Evolutionary conservation across 2,888 invertebrate genomes (phyloP).

Genomic region (Clitarchus hookeri): DNA sequence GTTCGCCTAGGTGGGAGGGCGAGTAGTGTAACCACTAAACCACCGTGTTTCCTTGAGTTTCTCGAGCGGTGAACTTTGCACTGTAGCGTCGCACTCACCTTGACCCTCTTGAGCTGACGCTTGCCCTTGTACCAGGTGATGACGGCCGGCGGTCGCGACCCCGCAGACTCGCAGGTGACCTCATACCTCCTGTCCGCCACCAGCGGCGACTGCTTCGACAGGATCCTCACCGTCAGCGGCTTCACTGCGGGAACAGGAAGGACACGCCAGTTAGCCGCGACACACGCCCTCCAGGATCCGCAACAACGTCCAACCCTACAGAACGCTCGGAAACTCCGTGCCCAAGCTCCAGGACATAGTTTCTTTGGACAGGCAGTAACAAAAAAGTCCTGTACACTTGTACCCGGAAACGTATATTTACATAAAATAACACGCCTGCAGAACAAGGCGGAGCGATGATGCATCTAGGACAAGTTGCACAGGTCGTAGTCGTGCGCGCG

Average conservation of each 20-base stretch:
- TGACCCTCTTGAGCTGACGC: slow-evolving; percentile 76
- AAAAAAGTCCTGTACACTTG: too few relatives aligned
- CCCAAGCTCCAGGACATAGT: not conserved
- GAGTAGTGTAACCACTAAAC: too few relatives aligned
- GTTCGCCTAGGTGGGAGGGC: too few relatives aligned
- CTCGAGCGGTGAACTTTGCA: too few relatives aligned
- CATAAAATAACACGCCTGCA: too few relatives aligned
- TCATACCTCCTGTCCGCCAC: slow-evolving; percentile 83
- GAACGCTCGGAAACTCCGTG: not conserved
- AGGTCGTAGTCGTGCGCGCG: too few relatives aligned
- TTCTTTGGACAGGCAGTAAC: too few relatives aligned
- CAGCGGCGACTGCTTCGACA: slow-evolving; percentile 67
- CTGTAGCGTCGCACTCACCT: slow-evolving; percentile 67
- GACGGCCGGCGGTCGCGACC: slow-evolving; percentile 83
- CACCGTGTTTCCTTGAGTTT: too few relatives aligned
- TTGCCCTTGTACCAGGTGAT: slow-evolving; percentile 91
- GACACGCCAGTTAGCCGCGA: not conserved
- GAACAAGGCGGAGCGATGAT: too few relatives aligned
- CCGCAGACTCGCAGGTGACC: slow-evolving; percentile 81
- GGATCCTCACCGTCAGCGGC: slow-evolving; percentile 79
- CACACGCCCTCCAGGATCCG: too few relatives aligned
- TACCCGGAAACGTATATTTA: too few relatives aligned
- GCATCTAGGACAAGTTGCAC: too few relatives aligned
- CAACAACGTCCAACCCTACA: not conserved
- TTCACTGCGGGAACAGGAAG: slow-evolving; percentile 64